Evolutionary conservation across 2,113 vertebrate genomes (phyloP).

Genomic region (Mastomys natalensis): DNA sequence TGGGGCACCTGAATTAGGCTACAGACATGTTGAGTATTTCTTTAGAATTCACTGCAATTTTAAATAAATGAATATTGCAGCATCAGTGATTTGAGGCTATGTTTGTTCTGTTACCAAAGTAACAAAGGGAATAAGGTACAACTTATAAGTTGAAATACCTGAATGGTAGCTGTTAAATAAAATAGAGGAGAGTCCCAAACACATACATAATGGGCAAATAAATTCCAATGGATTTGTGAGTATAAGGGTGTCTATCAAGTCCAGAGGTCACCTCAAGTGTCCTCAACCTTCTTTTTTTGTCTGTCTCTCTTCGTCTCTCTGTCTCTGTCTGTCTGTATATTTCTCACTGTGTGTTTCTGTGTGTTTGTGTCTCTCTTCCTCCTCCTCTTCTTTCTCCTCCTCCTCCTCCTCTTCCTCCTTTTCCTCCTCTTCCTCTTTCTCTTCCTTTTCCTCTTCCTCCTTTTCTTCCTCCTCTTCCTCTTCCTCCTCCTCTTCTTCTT

Average conservation of each 20-base stretch:
- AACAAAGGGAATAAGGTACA: neutral
- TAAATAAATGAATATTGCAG: neutral
- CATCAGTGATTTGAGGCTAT: neutral
- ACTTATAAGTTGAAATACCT: neutral
- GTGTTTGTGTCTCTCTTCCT: neutral
- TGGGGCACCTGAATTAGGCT: slow-evolving; percentile 35
- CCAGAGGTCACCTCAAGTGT: neutral
- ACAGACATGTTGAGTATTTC: neutral
- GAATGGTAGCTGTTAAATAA: slow-evolving; percentile 1
- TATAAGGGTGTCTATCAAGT: neutral
- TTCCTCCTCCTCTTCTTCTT: too few relatives aligned
- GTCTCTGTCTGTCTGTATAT: neutral
- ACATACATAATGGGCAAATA: neutral
- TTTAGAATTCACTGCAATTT: neutral
- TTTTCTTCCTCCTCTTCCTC: too few relatives aligned
- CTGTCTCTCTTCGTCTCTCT: too few relatives aligned
- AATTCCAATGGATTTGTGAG: too few relatives aligned
- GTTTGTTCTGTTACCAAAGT: slow-evolving; percentile 22
- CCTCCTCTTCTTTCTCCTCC: too few relatives aligned
- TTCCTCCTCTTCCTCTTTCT: too few relatives aligned
- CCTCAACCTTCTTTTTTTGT: too few relatives aligned
- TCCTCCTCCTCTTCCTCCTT: too few relatives aligned
- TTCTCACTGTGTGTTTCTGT: neutral
- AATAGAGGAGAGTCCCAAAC: neutral
- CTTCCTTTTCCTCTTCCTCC: too few relatives aligned